Evolutionary conservation across 2,888 invertebrate genomes (phyloP).

Genomic region (Ctenicera cuprea): DNA sequence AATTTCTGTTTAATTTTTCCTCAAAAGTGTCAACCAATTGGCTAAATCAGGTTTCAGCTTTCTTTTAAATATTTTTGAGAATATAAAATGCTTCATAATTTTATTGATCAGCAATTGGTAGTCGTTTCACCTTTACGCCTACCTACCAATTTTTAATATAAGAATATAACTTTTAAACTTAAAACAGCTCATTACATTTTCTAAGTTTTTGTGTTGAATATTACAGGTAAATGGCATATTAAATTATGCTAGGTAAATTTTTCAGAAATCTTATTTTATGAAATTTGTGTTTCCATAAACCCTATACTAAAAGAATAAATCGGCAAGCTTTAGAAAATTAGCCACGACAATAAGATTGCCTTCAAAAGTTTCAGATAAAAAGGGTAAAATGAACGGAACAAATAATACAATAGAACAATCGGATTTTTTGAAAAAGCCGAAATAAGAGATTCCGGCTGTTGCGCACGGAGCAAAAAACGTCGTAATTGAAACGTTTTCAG

Average conservation of each 20-base stretch:
- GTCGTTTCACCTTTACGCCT: background rate
- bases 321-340: background rate
- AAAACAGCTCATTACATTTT: background rate
- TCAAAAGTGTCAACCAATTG: too few species aligned
- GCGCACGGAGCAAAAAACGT: conserved; percentile 4
- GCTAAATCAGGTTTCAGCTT: too few species aligned
- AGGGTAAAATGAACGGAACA: background rate
- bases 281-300: background rate
- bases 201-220: background rate
- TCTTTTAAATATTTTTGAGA: too few species aligned
- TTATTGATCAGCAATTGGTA: too few species aligned
- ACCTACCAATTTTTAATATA: background rate
- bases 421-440: background rate
- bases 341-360: background rate
- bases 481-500: background rate
- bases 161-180: background rate
- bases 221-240: background rate
- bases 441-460: conserved; percentile 7
- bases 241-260: background rate
- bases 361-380: conserved; percentile 8
- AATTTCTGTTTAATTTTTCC: too few species aligned
- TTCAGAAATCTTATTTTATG: background rate
- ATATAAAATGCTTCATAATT: too few species aligned
- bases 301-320: background rate
- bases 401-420: conserved; percentile 5